Base-by-base conservation (phyloP, 2,888 invertebrate genomes). In the Theodoxus fluviatilis region DNA sequence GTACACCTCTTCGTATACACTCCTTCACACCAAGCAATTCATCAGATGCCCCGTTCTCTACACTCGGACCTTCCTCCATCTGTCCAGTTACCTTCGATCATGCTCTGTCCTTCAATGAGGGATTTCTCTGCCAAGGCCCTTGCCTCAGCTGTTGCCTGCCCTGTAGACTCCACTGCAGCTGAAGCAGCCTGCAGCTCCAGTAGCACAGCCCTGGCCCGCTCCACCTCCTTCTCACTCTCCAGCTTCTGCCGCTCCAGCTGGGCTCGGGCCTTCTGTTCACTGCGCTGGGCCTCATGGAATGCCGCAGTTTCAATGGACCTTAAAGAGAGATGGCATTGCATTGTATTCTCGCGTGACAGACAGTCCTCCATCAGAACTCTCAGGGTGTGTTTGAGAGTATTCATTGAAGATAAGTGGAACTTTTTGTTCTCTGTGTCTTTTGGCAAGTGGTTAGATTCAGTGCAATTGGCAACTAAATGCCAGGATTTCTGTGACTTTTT, bases 81-180 rank as follows among this genome's bases (percentile, higher is more conserved):
- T 38, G n/a, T 35, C 28, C 25, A 35, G 72, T 69, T 69, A 83
- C 84, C 78, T 75, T 82, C 81, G 35, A 84, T 83, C 71, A 83
- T 81, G 74, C 83, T 84, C 69, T 81, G 78, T 71, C 82, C 78
- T 70, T 84, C 84, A 22, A 84, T 84, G 33, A 80, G 71, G 25
- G 79, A 73, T 64, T 73, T 80, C 75, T 84, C 83, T 3, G 82
- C 82, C 70, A 79, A 77, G n/a, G 84, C 84, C 69, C 83, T 79
- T 7, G 84, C 82, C 75, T 83, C 84, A n/a, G 84, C 84, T 61
- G 75, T 82, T 1, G 84, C 83, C 68, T 84, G 84, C 0, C 84
- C 84, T 4, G 83, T 78, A 1, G 83, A 83, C 72, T 83, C 83
- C 3, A 83, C 81, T 12, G 83, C 83, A 0, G 83, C 80, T 6